Conservation (phyloP, 1,140 invertebrate genomes). For the Bombus polaris region DNA sequence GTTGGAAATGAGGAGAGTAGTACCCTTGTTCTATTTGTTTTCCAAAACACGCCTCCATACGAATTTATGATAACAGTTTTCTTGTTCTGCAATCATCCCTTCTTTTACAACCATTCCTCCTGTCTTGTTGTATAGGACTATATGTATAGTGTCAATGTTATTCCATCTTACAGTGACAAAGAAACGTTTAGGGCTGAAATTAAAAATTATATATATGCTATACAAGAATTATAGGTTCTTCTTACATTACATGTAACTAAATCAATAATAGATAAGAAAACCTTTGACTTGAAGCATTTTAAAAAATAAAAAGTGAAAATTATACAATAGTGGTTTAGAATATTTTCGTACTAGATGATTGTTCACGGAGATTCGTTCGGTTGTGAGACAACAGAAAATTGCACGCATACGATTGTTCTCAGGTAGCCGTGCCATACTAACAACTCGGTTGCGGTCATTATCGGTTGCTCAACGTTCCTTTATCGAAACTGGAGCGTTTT, state of each 20-base stretch:
- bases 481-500: constrained; percentile 67
- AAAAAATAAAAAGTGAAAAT: not conserved
- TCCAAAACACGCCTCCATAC: not conserved
- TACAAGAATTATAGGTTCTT: too few species aligned
- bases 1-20: not conserved
- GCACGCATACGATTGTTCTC: constrained; percentile 47
- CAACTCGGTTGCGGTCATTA: constrained; percentile 63
- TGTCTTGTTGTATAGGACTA: not conserved
- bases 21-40: not conserved
- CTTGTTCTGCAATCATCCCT: not conserved
- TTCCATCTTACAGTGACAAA: too few species aligned
- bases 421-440: constrained; percentile 43
- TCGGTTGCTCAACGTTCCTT: constrained; percentile 68
- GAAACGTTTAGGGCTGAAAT: too few species aligned
- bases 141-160: too few species aligned
- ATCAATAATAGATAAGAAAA: too few species aligned
- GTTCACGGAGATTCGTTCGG: too few species aligned
- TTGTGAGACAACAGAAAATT: constrained; percentile 40
- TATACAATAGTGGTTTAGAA: not conserved
- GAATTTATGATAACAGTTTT: not conserved
- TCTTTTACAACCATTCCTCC: not conserved
- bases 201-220: too few species aligned
- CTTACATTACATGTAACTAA: too few species aligned
- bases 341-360: not conserved
- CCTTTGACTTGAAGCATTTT: too few species aligned